Evolutionary conservation across 2,113 vertebrate species (phyloP), one percentile per base, ranked within the genome.

Genomic region (Apteryx owenii): DNA sequence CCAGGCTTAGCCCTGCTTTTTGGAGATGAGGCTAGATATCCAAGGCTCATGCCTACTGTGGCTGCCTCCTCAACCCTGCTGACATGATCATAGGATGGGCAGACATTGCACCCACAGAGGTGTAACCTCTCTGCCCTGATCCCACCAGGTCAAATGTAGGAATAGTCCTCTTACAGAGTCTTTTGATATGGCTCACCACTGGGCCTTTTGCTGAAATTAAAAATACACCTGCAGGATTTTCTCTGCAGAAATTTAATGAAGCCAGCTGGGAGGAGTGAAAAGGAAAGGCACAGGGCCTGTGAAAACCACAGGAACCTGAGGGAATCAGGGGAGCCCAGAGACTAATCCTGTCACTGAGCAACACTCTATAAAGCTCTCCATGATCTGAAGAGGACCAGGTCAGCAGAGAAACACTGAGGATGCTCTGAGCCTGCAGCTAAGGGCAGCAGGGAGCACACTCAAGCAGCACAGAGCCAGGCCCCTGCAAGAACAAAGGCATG

Each of bases 151-250:
- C 29, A 68, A 21, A 68, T 5, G 11, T 10, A 48, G 29, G 40
- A 28, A 44, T 14, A 25, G 56, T 40, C 22, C 33, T 40, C 10
- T 18, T 26, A 40, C 6, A 12, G 38, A 22, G 28, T 38, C 15
- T 31, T 75, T 42, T 44, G 16, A 76, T 3, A 16, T 15, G n/a
- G 40, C 42, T 61, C 36, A 19, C 20, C 54, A 72, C 10, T 48
- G 60, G 93, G 88, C 92, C 53, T 81, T 89, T 83, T 89, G 70
- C 83, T 73, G 84, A 80, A 10, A 65, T 85, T 38, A 90, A 92
- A 86, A 96, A 81, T 58, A 81, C 25, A 87, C 22, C 69, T 86
- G 53, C 19, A 56, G 1, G 28, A 58, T 17, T 7, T 4, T n/a
- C 79, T 84, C 64, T 5, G 4, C 36, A 69, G 38, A 36, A 61